phyloP scores from a whole-genome alignment of 2,797 vertebrate species.

The Vespertilio murinus region DNA sequence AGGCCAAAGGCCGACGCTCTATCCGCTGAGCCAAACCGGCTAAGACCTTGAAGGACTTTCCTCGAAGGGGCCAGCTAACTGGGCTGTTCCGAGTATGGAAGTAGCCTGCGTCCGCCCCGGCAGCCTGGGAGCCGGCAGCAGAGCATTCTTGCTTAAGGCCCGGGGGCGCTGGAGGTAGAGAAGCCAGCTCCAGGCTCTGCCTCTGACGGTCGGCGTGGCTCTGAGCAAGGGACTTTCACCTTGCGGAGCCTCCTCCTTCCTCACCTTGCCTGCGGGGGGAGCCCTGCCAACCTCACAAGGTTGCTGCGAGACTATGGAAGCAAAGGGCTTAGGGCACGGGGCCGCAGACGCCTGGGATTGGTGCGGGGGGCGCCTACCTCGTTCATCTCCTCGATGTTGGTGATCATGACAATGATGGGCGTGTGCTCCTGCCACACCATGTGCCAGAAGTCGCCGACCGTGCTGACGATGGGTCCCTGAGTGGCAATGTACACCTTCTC shows the following conservation, averaged over 20 bases:
- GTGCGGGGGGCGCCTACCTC: slow-evolving; percentile 88
- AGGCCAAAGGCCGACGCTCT: no score
- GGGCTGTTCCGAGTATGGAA: no score
- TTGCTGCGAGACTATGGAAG: not conserved
- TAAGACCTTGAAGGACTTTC: not conserved
- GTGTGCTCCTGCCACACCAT: slow-evolving; percentile 98
- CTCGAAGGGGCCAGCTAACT: not conserved
- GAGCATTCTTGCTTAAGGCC: not conserved
- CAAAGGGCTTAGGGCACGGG: not conserved
- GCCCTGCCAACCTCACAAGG: not conserved
- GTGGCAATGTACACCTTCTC: slow-evolving; percentile 97
- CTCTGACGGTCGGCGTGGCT: not conserved
- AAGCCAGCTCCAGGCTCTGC: not conserved
- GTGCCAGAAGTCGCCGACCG: slow-evolving; percentile 98
- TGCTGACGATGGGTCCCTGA: slow-evolving; percentile 98
- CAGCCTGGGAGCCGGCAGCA: not conserved
- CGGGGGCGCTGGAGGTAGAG: not conserved
- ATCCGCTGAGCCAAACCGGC: no score
- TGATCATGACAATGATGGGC: slow-evolving; percentile 99
- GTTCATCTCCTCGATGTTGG: slow-evolving; percentile 98
- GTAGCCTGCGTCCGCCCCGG: not conserved
- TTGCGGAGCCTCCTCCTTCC: not conserved
- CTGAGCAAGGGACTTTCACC: not conserved
- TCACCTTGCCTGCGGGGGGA: not conserved
- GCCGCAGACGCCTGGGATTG: not conserved